phyloP scores from a whole-genome alignment of 2,888 invertebrate species.

The Pimpla rufipes region DNA sequence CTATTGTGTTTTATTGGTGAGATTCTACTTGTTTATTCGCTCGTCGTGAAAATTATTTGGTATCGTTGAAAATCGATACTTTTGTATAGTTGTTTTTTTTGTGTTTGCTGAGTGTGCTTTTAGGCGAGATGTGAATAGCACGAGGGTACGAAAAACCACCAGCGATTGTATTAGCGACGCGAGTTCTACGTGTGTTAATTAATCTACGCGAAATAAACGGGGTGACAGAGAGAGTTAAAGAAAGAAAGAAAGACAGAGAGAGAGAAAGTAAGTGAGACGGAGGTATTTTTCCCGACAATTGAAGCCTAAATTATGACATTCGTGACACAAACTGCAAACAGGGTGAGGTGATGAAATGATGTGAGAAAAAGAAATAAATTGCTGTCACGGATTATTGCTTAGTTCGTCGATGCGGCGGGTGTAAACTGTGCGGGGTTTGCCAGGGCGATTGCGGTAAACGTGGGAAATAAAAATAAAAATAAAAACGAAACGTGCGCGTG shows the following conservation, averaged over 20 bases:
- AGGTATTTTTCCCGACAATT: slow-evolving; percentile 12
- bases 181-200: slow-evolving; percentile 59
- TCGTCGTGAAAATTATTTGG: not conserved
- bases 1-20: not conserved
- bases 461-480: slow-evolving; percentile 29
- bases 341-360: slow-evolving; percentile 59
- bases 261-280: no score
- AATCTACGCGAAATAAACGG: slow-evolving; percentile 45
- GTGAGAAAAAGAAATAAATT: slow-evolving; percentile 10
- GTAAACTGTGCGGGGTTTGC: slow-evolving; percentile 23
- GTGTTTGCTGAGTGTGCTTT: slow-evolving; percentile 37
- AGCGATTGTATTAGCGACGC: slow-evolving; percentile 43
- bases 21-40: not conserved
- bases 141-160: slow-evolving; percentile 53
- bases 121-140: slow-evolving; percentile 32
- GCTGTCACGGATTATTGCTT: slow-evolving; percentile 45
- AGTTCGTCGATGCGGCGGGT: slow-evolving; percentile 34
- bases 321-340: slow-evolving; percentile 16
- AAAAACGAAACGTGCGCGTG: slow-evolving; percentile 5
- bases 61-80: not conserved
- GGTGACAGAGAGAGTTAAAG: not conserved
- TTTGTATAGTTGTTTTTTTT: not conserved
- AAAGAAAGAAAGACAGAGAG: not conserved
- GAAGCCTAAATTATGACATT: not conserved
- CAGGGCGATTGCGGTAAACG: slow-evolving; percentile 23